Evolutionary conservation across 2,888 invertebrate species (phyloP).

Genomic region (Germaria angustata): DNA sequence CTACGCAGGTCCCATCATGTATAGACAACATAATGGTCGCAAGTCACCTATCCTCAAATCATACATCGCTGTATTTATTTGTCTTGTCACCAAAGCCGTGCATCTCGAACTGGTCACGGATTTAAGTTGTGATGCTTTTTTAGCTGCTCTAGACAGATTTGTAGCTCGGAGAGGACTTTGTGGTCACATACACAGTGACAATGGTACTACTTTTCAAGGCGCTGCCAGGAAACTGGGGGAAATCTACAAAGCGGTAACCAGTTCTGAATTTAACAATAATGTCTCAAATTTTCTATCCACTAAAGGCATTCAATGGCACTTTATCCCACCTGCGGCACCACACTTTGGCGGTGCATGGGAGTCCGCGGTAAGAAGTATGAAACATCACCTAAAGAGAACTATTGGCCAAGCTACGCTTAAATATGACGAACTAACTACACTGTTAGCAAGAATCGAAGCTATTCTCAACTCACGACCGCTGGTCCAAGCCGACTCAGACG

Average conservation of each 20-base stretch:
- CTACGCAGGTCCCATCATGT: conserved; percentile 26
- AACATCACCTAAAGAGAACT: background rate
- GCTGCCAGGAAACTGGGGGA: conserved; percentile 5
- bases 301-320: conserved; percentile 39
- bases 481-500: conserved; percentile 23
- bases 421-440: conserved; percentile 8
- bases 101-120: conserved; percentile 32
- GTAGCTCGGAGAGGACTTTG: too few relatives aligned
- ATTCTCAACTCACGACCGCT: background rate
- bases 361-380: background rate
- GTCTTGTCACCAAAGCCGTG: conserved; percentile 27
- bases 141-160: conserved; percentile 19
- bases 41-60: conserved; percentile 17
- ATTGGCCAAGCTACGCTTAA: conserved; percentile 4
- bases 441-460: conserved; percentile 36
- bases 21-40: conserved; percentile 13
- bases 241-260: conserved; percentile 16
- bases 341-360: background rate
- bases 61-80: conserved; percentile 64
- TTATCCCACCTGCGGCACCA: conserved; percentile 33
- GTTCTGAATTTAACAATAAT: conserved; percentile 1
- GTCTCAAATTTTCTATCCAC: conserved; percentile 13
- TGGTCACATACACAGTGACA: too few relatives aligned
- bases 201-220: conserved; percentile 59
- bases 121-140: conserved; percentile 29